Conservation (phyloP, 1,140 invertebrate genomes). For the Tetragonula clypearis region DNA sequence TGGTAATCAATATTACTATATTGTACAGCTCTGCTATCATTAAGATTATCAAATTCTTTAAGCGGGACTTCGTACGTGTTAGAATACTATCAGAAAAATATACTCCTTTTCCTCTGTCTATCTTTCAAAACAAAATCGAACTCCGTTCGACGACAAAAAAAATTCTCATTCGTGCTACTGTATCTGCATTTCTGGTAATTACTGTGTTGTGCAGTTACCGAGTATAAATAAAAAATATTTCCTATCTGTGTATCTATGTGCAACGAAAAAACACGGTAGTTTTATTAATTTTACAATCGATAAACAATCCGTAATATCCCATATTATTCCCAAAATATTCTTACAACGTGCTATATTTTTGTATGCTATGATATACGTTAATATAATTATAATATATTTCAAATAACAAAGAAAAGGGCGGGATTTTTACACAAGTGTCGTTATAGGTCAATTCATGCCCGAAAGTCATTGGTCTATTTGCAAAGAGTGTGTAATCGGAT, state of each 20-base stretch:
- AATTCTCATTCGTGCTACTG: constrained; percentile 47
- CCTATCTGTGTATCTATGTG: constrained; percentile 68
- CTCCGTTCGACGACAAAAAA: not conserved
- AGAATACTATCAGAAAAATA: constrained; percentile 33
- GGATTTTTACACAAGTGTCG: not conserved
- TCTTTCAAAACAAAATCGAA: not conserved
- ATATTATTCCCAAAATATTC: constrained; percentile 3
- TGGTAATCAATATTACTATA: constrained; percentile 8
- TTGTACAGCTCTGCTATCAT: constrained; percentile 21
- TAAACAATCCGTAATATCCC: constrained; percentile 8
- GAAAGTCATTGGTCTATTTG: constrained; percentile 18
- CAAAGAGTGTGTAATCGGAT: not conserved
- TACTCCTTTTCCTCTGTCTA: constrained; percentile 11
- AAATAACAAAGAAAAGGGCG: not conserved
- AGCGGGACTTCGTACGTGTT: constrained; percentile 26
- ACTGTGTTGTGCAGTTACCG: constrained; percentile 64
- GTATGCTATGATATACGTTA: too few species aligned
- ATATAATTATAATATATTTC: too few species aligned
- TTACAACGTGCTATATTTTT: not conserved
- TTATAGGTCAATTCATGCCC: not conserved
- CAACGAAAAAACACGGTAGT: constrained; percentile 48
- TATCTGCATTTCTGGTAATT: constrained; percentile 63
- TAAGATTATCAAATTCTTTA: constrained; percentile 36
- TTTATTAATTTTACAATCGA: constrained; percentile 20
- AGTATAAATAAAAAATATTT: constrained; percentile 67